Percentiles rank a stretch among this genome's conserved stretches.
Conservation (phyloP, 2,888 invertebrate genomes). For the Pimpla rufipes region DNA sequence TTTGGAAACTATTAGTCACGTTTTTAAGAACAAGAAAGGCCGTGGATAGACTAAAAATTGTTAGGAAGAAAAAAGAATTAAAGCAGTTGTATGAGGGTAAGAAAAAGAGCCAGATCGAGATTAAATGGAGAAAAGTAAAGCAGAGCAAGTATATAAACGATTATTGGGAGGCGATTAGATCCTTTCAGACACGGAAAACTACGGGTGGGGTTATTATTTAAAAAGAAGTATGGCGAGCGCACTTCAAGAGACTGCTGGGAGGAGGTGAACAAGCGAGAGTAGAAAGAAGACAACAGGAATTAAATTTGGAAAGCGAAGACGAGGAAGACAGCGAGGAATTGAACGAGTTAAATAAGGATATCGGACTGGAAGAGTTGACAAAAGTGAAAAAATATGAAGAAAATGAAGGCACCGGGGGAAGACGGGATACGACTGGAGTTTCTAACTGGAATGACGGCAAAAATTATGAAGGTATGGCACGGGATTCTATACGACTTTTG, state of each 20-base stretch:
- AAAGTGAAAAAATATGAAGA: constrained; percentile 44
- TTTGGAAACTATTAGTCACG: neutral
- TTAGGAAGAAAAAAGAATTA: neutral
- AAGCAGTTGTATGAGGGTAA: constrained; percentile 4
- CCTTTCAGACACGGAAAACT: neutral
- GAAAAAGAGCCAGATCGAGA: neutral
- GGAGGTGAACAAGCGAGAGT: neutral
- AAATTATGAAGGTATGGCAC: neutral
- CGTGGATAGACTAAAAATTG: neutral
- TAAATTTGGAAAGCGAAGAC: neutral
- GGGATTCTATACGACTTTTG: constrained; percentile 44
- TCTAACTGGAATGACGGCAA: neutral
- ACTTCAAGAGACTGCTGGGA: neutral
- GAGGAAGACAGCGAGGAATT: constrained; percentile 2
- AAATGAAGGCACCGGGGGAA: constrained; percentile 49
- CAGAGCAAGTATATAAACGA: neutral
- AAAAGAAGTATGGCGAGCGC: neutral
- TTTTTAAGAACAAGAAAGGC: neutral
- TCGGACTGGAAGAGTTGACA: constrained; percentile 30
- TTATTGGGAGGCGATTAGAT: constrained; percentile 17
- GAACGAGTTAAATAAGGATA: constrained; percentile 43
- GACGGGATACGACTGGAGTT: constrained; percentile 52
- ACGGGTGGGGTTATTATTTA: neutral
- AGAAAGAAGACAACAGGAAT: neutral
- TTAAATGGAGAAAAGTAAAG: constrained; percentile 5